These are phyloP conservation scores for Diplodus puntazzo DNA, from an alignment of 2,797 vertebrate genomes.

Conservation along the genomic window DNA sequence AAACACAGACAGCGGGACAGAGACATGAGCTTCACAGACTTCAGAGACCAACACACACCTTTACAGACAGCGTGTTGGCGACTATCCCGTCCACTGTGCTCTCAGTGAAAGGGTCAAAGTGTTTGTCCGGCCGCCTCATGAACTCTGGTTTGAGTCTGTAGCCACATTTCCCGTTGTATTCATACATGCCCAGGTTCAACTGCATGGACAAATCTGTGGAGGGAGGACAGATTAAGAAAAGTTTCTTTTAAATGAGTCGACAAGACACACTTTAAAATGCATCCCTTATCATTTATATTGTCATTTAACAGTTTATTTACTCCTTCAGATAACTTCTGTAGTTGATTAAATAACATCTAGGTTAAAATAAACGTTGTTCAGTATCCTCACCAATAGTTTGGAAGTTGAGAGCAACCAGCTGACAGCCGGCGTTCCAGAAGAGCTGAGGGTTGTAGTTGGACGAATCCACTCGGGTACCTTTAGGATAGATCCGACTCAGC, in stretches of 20 bases:
- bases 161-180: conserved; percentile 97
- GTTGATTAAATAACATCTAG: too few relatives aligned
- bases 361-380: not conserved
- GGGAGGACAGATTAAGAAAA: not conserved
- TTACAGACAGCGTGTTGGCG: conserved; percentile 97
- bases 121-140: conserved; percentile 97
- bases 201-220: conserved; percentile 96
- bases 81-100: conserved; percentile 97
- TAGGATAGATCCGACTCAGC: conserved; percentile 97
- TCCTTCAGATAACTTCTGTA: too few relatives aligned
- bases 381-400: conserved; percentile 93
- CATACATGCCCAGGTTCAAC: conserved; percentile 98
- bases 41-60: conserved; percentile 77
- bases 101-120: conserved; percentile 98
- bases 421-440: conserved; percentile 98
- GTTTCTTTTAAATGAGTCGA: not conserved
- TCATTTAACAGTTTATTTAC: too few relatives aligned
- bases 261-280: not conserved
- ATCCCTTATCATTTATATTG: too few relatives aligned
- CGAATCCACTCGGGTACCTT: conserved; percentile 97
- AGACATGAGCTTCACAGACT: not conserved
- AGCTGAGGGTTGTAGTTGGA: conserved; percentile 99
- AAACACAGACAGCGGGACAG: not conserved
- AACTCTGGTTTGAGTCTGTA: conserved; percentile 98
- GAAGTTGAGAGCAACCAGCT: conserved; percentile 98